Evolutionary conservation across 2,113 vertebrate genomes (phyloP).

Genomic region (Grammomys dolichurus): DNA sequence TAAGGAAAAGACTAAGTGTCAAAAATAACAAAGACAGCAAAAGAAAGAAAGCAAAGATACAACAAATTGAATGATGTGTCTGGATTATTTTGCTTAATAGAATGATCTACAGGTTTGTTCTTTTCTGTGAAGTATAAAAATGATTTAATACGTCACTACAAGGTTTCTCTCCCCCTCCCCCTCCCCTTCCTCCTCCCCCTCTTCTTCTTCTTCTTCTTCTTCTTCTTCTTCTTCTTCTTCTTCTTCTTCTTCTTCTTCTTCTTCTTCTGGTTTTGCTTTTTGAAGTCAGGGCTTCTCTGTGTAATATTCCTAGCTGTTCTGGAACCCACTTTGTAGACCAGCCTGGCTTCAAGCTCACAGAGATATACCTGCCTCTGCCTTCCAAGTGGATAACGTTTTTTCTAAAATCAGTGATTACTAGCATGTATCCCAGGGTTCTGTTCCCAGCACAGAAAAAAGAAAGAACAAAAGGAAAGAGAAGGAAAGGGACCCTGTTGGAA

Average conservation of each 20-base stretch:
- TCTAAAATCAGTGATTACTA: not conserved
- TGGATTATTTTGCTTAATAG: not conserved
- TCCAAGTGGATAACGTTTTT: not conserved
- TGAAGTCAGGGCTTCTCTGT: too few relatives aligned
- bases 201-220: too few relatives aligned
- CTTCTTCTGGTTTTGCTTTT: too few relatives aligned
- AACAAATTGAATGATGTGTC: not conserved
- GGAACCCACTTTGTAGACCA: too few relatives aligned
- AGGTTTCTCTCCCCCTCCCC: too few relatives aligned
- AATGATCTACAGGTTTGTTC: not conserved
- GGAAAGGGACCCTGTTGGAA: not conserved
- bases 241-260: too few relatives aligned
- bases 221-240: too few relatives aligned
- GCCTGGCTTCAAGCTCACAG: too few relatives aligned
- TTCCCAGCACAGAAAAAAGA: not conserved
- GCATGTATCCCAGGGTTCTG: too few relatives aligned
- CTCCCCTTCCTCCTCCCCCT: too few relatives aligned
- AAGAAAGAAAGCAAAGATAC: not conserved
- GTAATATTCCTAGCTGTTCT: too few relatives aligned
- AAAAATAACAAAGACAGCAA: not conserved
- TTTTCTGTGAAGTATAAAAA: not conserved
- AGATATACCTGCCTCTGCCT: too few relatives aligned
- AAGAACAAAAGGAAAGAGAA: not conserved
- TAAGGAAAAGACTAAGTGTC: not conserved
- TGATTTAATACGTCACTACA: not conserved